Percentiles rank a stretch among this genome's conserved stretches.
phyloP scores from a whole-genome alignment of 2,113 vertebrate genomes.

The Rhea americana region DNA sequence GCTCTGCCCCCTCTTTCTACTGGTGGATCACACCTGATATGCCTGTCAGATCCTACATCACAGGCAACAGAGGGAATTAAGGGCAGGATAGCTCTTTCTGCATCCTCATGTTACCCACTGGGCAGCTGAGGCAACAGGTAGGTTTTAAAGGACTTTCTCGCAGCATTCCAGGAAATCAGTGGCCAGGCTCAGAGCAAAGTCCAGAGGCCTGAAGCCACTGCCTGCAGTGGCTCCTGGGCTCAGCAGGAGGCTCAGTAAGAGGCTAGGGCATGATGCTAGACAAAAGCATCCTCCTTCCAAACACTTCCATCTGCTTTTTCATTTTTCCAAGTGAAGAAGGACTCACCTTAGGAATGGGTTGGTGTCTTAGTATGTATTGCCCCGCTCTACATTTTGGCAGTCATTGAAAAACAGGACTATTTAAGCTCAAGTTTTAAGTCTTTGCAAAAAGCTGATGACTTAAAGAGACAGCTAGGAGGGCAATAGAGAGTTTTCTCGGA shows the following conservation, averaged over 20 bases:
- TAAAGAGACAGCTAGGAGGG: neutral
- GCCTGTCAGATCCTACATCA: neutral
- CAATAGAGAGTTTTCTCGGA: neutral
- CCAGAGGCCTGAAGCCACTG: neutral
- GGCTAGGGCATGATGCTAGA: neutral
- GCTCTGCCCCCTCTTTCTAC: neutral
- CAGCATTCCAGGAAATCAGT: neutral
- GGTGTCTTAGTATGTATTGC: neutral
- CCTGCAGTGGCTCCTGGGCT: neutral
- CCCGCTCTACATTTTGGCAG: neutral
- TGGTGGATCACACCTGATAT: neutral
- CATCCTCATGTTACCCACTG: neutral
- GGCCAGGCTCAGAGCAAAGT: neutral
- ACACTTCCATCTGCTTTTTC: neutral
- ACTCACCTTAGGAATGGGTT: neutral
- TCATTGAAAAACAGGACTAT: neutral
- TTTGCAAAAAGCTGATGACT: constrained; percentile 19
- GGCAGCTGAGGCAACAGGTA: neutral
- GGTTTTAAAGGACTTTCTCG: neutral
- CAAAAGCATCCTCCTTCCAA: neutral
- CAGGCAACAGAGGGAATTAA: neutral
- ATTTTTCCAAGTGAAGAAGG: neutral
- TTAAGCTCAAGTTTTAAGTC: too few relatives aligned
- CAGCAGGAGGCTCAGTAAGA: neutral
- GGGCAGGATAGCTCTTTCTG: neutral